Evolutionary conservation across 1,140 invertebrate genomes (phyloP), one percentile per base, ranked within the genome.

Genomic region (Ceratosolen solmsi): DNA sequence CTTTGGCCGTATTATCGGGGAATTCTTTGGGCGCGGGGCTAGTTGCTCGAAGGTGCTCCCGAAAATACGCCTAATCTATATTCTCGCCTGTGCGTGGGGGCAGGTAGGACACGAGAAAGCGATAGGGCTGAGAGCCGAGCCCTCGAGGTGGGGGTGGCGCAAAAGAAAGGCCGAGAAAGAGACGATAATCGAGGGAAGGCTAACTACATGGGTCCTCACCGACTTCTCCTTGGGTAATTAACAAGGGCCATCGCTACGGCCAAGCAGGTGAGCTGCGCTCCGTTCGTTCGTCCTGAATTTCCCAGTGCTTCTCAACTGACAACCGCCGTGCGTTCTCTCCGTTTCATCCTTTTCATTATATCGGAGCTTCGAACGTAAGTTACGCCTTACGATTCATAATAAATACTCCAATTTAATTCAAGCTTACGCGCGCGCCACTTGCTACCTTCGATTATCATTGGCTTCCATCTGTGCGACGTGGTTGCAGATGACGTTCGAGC

Each of bases 191-290:
- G 68, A 33, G 27, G 51, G 68, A 79, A 71, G 9, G 22, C 13
- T 49, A 73, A 73, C n/a, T 33, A 54, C 27, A 49, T 49, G 8
- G 8, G 41, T 54, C 63, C 33, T 56, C 30, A 49, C 41, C 76
- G 36, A 51, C 46, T 68, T 70, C 77, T 77, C 84, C 79, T 77
- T 83, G 76, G 74, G 85, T 86, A 86, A 89, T 86, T 86, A 88
- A 86, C 86, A 75, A 84, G 41, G 41, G 77, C 84, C 82, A 83
- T 83, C 83, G 84, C 83, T 85, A 84, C 78, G 60, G 79, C 25
- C 73, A n/a, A 72, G 75, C 84, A 86, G 86, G 84, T 84, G 71
- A 74, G n/a, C 68, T n/a, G n/a, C 36, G 38, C 65, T 17, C 51
- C 63, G 38, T 65, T 22, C 15, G 17, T 36, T 51, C 70, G 9